Evolutionary conservation across 2,888 invertebrate genomes (phyloP).

Genomic region (Tuberolachnus salignus): DNA sequence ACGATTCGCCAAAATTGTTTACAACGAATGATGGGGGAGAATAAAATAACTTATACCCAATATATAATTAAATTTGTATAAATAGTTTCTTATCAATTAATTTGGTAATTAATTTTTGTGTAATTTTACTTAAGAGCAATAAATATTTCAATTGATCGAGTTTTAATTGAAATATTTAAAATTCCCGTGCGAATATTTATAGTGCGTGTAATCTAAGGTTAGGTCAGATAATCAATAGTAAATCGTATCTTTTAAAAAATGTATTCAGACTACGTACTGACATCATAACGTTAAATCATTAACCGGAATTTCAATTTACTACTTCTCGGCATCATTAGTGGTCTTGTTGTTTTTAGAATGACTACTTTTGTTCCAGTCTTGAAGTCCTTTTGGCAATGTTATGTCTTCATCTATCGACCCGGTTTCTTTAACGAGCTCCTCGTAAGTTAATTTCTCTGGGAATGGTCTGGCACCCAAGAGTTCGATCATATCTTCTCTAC

Average conservation of each 20-base stretch:
- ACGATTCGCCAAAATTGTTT: too few relatives aligned
- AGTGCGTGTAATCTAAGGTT: constrained; percentile 13
- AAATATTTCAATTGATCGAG: too few relatives aligned
- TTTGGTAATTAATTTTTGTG: too few relatives aligned
- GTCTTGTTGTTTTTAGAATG: constrained; percentile 62
- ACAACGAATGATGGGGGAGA: too few relatives aligned
- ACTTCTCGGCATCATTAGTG: constrained; percentile 11
- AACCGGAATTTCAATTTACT: background rate
- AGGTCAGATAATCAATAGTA: background rate
- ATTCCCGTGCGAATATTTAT: too few relatives aligned
- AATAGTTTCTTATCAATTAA: too few relatives aligned
- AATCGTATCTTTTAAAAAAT: constrained; percentile 8
- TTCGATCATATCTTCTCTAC: constrained; percentile 97
- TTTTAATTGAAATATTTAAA: too few relatives aligned
- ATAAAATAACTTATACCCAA: too few relatives aligned
- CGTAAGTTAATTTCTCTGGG: constrained; percentile 98
- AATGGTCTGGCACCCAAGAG: constrained; percentile 92
- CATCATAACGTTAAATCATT: constrained; percentile 3
- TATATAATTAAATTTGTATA: too few relatives aligned
- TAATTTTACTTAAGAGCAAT: too few relatives aligned
- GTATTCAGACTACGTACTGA: constrained; percentile 46
- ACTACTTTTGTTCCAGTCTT: constrained; percentile 87
- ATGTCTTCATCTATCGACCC: constrained; percentile 98
- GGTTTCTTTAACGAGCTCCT: constrained; percentile 98
- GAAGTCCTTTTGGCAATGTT: constrained; percentile 88